Base-by-base conservation (phyloP, 2,113 vertebrate genomes). In the Syrmaticus mikado region DNA sequence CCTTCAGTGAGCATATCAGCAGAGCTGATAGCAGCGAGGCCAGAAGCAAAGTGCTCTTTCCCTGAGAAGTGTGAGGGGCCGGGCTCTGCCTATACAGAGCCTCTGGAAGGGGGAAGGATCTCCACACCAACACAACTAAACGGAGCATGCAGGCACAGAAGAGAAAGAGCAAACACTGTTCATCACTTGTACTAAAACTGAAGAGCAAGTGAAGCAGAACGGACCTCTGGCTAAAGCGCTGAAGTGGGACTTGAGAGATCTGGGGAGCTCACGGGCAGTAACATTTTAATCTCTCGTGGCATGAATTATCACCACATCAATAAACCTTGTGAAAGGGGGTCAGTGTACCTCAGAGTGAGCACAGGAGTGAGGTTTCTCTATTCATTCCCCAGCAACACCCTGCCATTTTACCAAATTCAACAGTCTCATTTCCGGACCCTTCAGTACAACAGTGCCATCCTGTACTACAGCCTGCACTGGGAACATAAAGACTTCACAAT, bases 181-280 rank as follows among this genome's bases (percentile, higher is more conserved):
- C 52, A 45, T 62, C 52, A 8, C 4, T 17, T 58, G 32, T 43
- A 48, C 48, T 2, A 28, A 25, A 28, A 25, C n/a, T 25, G 34
- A 36, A 32, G 55, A 74, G 55, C 30, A 82, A 11, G 43, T 1
- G 32, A n/a, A 70, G 48, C n/a, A 5, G 21, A 75, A 45, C 0
- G 1, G 62, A 40, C 1, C 9, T 38, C 36, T 30, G 15, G 17
- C 0, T 0, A 41, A 60, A 58, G 66, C 72, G 21, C 12, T n/a
- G 1, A 27, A 19, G 20, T 21, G 21, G 25, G 8, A 46, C 61
- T 18, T 36, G 45, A 41, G 41, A 45, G 38, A 46, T 6, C 17
- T n/a, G 17, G 2, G 11, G 60, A 61, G 20, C 36, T 68, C 11
- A 8, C 0, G 5, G 66, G 41, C 61, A 68, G 32, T 7, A 57